Percentiles rank a stretch among this genome's conserved stretches.
Evolutionary conservation across 2,888 invertebrate genomes (phyloP).

Genomic region (Campoletis raptor): DNA sequence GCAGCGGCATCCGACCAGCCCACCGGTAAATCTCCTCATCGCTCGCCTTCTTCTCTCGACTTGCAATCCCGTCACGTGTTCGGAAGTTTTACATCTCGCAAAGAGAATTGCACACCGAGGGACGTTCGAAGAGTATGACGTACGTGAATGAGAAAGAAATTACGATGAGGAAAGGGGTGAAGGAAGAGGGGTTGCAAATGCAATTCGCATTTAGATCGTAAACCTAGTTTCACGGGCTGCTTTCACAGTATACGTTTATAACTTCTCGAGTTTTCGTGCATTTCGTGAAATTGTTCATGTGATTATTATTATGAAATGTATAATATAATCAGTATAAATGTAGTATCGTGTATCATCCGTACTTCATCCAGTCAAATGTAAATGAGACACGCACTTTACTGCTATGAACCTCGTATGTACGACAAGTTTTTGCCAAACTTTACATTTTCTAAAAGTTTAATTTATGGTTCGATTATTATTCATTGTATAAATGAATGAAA

Average conservation of each 20-base stretch:
- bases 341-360: neutral
- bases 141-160: neutral
- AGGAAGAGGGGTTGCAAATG: constrained; percentile 18
- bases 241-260: constrained; percentile 3
- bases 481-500: neutral
- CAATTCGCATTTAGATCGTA: constrained; percentile 62
- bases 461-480: neutral
- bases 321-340: neutral
- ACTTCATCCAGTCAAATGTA: neutral
- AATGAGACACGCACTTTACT: neutral
- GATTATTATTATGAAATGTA: neutral
- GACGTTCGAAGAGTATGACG: constrained; percentile 42
- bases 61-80: constrained; percentile 55
- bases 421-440: too few species aligned
- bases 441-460: neutral
- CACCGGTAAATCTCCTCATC: constrained; percentile 48
- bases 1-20: constrained; percentile 20
- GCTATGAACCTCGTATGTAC: too few species aligned
- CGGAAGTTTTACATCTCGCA: constrained; percentile 73
- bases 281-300: neutral
- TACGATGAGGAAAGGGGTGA: neutral
- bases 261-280: constrained; percentile 13
- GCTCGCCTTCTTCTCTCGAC: constrained; percentile 25
- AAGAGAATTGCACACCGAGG: constrained; percentile 37
- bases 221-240: constrained; percentile 61